Evolutionary conservation across 2,888 invertebrate genomes (phyloP).

Genomic region (Octonoba sinensis): DNA sequence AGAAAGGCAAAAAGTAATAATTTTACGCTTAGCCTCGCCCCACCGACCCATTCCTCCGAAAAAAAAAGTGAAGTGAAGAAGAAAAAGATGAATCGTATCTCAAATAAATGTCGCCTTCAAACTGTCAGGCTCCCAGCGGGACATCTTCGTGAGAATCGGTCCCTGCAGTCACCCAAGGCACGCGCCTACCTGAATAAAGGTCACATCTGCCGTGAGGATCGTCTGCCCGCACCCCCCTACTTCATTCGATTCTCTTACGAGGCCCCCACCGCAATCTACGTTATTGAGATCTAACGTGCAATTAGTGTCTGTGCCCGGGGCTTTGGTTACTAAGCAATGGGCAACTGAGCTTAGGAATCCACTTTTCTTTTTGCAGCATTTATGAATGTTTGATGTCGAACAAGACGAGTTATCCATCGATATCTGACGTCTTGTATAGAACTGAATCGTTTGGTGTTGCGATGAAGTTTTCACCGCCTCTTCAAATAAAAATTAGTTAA

Average conservation of each 20-base stretch:
- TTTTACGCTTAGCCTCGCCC: constrained; percentile 22
- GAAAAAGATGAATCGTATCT: constrained; percentile 7
- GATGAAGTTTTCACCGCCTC: no score
- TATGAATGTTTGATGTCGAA: constrained; percentile 38
- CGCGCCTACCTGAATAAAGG: constrained; percentile 40
- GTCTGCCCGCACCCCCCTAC: constrained; percentile 12
- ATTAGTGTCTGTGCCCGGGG: constrained; percentile 39
- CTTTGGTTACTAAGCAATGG: constrained; percentile 2
- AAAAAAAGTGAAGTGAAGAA: constrained; percentile 1
- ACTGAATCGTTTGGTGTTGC: no score
- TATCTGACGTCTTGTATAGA: no score
- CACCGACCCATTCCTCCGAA: not conserved
- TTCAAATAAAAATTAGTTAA: no score
- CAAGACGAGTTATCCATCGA: no score
- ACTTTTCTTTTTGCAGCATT: not conserved
- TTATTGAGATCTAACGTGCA: constrained; percentile 52
- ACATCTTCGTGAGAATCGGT: constrained; percentile 31
- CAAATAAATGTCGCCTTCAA: constrained; percentile 38
- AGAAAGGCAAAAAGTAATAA: constrained; percentile 43
- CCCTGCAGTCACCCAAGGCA: constrained; percentile 24
- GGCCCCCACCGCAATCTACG: not conserved
- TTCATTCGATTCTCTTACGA: not conserved
- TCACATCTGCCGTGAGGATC: constrained; percentile 45
- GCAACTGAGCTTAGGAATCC: not conserved
- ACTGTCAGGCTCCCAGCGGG: constrained; percentile 30